A percentile compares a stretch with the other conserved stretches of the same genome.
Evolutionary conservation across 2,888 invertebrate genomes (phyloP).

Genomic region (Macrosiphum euphorbiae): DNA sequence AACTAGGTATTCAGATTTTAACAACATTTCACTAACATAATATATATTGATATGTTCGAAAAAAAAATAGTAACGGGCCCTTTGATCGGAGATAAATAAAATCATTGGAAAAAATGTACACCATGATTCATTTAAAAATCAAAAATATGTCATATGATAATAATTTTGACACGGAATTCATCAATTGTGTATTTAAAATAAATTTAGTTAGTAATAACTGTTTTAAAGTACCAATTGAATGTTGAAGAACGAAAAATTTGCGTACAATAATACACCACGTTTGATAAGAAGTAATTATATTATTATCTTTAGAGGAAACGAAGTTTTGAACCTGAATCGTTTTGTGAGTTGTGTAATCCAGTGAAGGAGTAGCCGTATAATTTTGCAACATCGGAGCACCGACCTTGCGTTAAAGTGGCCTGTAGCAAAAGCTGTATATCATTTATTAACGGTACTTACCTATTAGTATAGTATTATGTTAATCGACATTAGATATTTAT

Average conservation of each 20-base stretch:
- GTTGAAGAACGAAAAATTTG: neutral
- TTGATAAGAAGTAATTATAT: conserved; percentile 14
- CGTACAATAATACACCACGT: neutral
- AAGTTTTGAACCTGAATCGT: neutral
- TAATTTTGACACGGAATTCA: neutral
- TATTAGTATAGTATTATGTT: neutral
- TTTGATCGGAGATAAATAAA: neutral
- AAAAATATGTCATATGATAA: neutral
- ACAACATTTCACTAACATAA: neutral
- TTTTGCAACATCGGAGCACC: conserved; percentile 21
- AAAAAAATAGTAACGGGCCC: neutral
- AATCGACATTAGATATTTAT: neutral
- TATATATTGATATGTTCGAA: neutral
- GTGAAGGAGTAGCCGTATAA: neutral
- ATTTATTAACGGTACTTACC: neutral
- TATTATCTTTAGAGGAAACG: conserved; percentile 50
- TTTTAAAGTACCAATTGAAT: neutral
- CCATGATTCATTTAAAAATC: neutral
- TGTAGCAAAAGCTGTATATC: neutral
- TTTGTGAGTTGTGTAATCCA: neutral
- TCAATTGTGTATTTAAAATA: neutral
- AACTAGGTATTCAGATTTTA: neutral
- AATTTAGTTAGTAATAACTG: neutral
- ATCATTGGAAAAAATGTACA: neutral
- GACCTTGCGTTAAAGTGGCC: conserved; percentile 28